Evolutionary conservation across 1,140 invertebrate species (phyloP), one percentile per base, ranked within the genome.

Genomic region (Nasonia vitripennis): DNA sequence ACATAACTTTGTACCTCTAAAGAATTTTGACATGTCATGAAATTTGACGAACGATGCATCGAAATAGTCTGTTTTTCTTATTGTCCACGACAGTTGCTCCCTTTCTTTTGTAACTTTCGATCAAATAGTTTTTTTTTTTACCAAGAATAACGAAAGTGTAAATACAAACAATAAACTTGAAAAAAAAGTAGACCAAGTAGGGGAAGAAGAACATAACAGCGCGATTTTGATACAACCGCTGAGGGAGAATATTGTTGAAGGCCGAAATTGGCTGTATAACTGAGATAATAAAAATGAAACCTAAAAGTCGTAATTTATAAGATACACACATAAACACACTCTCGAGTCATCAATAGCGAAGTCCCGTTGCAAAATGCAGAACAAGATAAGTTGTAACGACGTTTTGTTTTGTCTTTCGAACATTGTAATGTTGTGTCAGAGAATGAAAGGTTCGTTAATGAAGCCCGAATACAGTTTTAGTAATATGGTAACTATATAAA

Each of bases 401-500:
- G 17, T 62, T 62, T 62, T 20, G 41, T 62, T 62, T 62, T n/a
- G 20, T 62, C 20, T 20, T 9, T 62, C 6, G 7, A 62, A 62
- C 6, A 62, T n/a, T 62, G 14, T 20, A 20, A 20, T 62, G 17
- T n/a, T 62, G 14, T 6, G 17, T 20, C 1, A 0, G 20, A 62
- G 17, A 62, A 62, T n/a, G 6, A 7, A 62, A 62, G 55, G 55
- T 7, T 62, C 55, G 14, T 73, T 62, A 67, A 62, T 23, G 10
- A 51, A 23, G 37, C 41, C 20, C 74, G 45, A 62, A 14, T 75
- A 11, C 10, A 67, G 31, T 75, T 34, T 10, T 70, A 81, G 55
- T 20, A 62, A 62, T 62, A 62, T 20, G 17, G 17, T 62, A 62
- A 62, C n/a, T 23, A 78, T 78, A 77, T 80, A 70, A 79, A 71